phyloP scores from a whole-genome alignment of 2,888 invertebrate genomes.

The Allacma fusca region DNA sequence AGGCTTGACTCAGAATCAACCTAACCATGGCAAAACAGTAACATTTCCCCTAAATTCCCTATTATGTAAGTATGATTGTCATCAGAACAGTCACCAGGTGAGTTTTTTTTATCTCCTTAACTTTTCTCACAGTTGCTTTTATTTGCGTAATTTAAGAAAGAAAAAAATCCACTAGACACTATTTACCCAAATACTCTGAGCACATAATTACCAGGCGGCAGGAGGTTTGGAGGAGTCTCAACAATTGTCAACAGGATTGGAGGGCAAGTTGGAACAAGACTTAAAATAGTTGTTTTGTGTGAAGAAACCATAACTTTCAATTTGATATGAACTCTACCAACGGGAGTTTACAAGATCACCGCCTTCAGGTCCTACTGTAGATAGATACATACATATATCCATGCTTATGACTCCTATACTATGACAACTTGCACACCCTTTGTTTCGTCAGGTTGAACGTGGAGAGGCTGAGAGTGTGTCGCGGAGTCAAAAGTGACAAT shows the following conservation, averaged over 20 bases:
- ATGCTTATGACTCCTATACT: not conserved
- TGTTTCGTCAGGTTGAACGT: not conserved
- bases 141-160: not conserved
- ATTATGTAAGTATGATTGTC: not conserved
- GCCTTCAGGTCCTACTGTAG: too few relatives aligned
- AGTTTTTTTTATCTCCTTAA: not conserved
- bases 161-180: too few relatives aligned
- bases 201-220: not conserved
- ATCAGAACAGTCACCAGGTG: slow-evolving; percentile 6
- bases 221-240: not conserved
- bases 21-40: slow-evolving; percentile 33
- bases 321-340: not conserved
- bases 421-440: not conserved
- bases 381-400: not conserved
- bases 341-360: slow-evolving; percentile 24
- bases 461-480: slow-evolving; percentile 30
- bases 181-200: slow-evolving; percentile 2
- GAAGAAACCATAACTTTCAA: not conserved
- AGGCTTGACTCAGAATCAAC: slow-evolving; percentile 35
- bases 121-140: not conserved
- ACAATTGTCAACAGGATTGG: too few relatives aligned
- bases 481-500: slow-evolving; percentile 34
- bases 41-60: not conserved
- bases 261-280: too few relatives aligned
- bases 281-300: not conserved